Percentiles rank a stretch among this genome's conserved stretches.
phyloP scores from a whole-genome alignment of 2,797 vertebrate species.

The Balearica regulorum region DNA sequence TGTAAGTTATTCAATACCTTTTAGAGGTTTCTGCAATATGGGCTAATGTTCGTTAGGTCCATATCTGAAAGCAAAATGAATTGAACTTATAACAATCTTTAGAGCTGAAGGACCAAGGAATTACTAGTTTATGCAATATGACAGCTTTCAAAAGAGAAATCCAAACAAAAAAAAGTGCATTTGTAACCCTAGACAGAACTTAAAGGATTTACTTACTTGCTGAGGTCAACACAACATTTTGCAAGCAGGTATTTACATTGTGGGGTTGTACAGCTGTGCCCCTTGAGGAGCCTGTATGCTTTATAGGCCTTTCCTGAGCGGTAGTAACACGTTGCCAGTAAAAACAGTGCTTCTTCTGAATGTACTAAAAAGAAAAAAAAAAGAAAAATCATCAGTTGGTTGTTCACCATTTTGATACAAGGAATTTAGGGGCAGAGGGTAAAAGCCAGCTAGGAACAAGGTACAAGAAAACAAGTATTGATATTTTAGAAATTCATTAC shows the following conservation, averaged over 20 bases:
- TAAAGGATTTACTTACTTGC: conserved; percentile 85
- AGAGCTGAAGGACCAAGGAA: background rate
- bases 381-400: background rate
- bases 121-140: background rate
- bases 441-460: background rate
- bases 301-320: conserved; percentile 98
- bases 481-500: background rate
- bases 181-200: background rate
- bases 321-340: conserved; percentile 96
- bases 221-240: conserved; percentile 96
- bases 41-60: background rate
- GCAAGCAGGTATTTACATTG: conserved; percentile 97
- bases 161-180: background rate
- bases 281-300: conserved; percentile 95
- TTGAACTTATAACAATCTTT: background rate
- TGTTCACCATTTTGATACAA: background rate
- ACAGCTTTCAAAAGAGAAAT: background rate
- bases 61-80: conserved; percentile 16
- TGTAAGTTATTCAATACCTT: background rate
- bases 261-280: conserved; percentile 94
- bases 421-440: background rate
- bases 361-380: conserved; percentile 75
- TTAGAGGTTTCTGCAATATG: background rate
- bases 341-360: conserved; percentile 93
- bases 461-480: background rate